Conservation (phyloP, 2,888 invertebrate species). For the Cataglyphis altisquamis region DNA sequence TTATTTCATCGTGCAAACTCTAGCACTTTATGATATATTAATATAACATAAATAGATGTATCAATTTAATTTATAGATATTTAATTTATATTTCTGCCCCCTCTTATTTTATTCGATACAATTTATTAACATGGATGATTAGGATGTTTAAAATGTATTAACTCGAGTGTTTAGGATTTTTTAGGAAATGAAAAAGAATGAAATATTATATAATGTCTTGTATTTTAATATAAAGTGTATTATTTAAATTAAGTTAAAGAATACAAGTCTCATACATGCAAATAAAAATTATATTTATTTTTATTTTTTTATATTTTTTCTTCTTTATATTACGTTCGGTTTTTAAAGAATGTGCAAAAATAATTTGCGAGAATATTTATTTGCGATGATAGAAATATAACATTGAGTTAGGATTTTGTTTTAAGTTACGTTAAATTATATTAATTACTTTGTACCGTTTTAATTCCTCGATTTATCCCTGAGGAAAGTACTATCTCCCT, state of each 20-base stretch:
- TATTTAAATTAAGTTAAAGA: neutral
- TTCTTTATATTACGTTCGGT: neutral
- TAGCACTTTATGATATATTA: neutral
- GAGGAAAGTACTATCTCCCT: conserved; percentile 19
- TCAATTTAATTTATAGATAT: neutral
- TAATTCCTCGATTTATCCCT: conserved; percentile 51
- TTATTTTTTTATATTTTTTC: neutral
- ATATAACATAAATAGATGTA: neutral
- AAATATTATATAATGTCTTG: conserved; percentile 8
- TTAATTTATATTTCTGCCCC: neutral
- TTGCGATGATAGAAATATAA: neutral
- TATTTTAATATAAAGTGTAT: neutral
- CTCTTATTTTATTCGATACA: neutral
- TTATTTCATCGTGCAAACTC: neutral
- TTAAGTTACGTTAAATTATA: neutral
- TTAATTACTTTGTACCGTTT: neutral
- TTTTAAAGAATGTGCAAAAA: neutral
- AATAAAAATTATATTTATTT: neutral
- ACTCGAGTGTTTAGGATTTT: neutral
- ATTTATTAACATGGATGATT: too few species aligned
- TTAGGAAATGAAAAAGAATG: neutral
- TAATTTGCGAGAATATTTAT: neutral
- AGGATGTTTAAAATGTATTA: neutral
- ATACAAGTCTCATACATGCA: neutral
- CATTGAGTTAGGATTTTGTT: neutral